These are phyloP conservation scores for Campaea margaritaria DNA, from an alignment of 2,888 invertebrate species.

Conservation along the genomic window DNA sequence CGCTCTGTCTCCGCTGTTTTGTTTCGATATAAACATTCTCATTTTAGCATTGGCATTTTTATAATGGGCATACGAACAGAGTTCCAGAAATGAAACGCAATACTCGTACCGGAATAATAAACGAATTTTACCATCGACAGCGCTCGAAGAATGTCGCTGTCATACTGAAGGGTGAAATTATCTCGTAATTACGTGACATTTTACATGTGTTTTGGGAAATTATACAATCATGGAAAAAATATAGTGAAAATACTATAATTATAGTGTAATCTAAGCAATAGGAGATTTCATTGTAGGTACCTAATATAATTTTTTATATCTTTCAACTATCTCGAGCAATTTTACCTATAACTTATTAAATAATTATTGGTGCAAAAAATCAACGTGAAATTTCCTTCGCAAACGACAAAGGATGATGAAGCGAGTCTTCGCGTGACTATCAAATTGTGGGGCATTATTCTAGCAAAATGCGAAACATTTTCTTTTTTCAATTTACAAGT, in stretches of 20 bases:
- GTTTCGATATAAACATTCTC: conserved; percentile 4
- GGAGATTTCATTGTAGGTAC: background rate
- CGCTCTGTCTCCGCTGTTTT: conserved; percentile 8
- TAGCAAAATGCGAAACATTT: conserved; percentile 32
- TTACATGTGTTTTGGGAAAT: too few relatives aligned
- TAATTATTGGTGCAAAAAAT: conserved; percentile 24
- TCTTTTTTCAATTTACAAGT: conserved; percentile 34
- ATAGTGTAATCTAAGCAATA: too few relatives aligned
- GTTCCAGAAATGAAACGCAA: conserved; percentile 3
- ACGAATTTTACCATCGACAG: conserved; percentile 2
- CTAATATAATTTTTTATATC: background rate
- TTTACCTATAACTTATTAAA: background rate
- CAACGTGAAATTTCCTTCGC: conserved; percentile 32
- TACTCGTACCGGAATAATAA: background rate
- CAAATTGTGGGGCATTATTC: conserved; percentile 44
- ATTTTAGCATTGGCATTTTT: conserved; percentile 9
- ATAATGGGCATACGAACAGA: conserved; percentile 6
- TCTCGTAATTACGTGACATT: too few relatives aligned
- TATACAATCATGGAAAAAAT: too few relatives aligned
- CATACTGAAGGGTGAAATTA: background rate
- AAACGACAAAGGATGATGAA: conserved; percentile 51
- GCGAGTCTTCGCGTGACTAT: conserved; percentile 57
- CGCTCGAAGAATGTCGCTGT: background rate
- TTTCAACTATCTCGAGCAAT: conserved; percentile 1
- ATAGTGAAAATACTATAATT: too few relatives aligned